Conservation (phyloP, 2,113 vertebrate species). For the Etheostoma spectabile region DNA sequence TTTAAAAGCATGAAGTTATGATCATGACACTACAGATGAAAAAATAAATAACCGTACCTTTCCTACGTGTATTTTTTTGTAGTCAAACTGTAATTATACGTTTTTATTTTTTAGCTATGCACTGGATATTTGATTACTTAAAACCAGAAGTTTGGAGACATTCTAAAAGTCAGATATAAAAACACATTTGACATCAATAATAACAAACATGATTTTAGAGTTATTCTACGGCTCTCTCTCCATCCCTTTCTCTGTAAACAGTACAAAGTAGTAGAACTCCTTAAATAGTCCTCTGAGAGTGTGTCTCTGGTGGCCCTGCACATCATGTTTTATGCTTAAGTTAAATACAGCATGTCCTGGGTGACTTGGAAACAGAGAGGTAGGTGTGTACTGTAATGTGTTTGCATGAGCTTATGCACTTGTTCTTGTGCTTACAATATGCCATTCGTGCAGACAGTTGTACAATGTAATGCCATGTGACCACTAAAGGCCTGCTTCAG, state of each 20-base stretch:
- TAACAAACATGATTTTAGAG: not conserved
- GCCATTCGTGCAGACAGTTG: constrained; percentile 43
- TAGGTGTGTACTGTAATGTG: not conserved
- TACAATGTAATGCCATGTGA: constrained; percentile 28
- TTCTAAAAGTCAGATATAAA: too few relatives aligned
- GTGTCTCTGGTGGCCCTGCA: constrained; percentile 29
- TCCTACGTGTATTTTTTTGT: too few relatives aligned
- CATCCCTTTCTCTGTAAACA: not conserved
- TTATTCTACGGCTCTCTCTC: not conserved
- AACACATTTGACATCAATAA: not conserved
- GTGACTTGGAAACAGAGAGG: constrained; percentile 20
- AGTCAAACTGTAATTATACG: too few relatives aligned
- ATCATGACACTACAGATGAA: too few relatives aligned
- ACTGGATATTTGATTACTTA: not conserved
- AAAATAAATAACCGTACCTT: too few relatives aligned
- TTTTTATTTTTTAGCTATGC: not conserved
- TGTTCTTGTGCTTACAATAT: constrained; percentile 28
- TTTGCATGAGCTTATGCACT: not conserved
- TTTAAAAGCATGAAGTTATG: too few relatives aligned
- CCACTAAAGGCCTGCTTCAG: constrained; percentile 38
- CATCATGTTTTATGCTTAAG: constrained; percentile 62
- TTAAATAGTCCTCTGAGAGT: constrained; percentile 39
- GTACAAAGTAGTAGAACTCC: constrained; percentile 27
- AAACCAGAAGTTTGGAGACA: not conserved
- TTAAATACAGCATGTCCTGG: constrained; percentile 46